Evolutionary conservation across 1,140 invertebrate species (phyloP), one percentile per base, ranked within the genome.

Genomic region (Drosophila orosa): DNA sequence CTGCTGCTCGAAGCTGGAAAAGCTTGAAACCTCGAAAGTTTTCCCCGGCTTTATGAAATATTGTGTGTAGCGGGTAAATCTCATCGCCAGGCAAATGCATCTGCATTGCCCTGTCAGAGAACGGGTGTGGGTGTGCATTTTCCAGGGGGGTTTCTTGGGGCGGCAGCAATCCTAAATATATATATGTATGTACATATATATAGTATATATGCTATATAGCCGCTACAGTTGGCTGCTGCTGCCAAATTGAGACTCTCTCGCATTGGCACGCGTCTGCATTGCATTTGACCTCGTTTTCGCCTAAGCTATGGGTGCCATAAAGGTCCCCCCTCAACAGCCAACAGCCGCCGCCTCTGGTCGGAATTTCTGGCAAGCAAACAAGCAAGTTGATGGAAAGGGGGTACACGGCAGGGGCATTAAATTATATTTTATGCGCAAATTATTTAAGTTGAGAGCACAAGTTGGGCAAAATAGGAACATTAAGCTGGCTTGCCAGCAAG

Each of bases 371-470:
- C 56, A 56, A 31, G 33, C 33, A 71, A 35, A 60, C 29, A 60
- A 57, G 29, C n/a, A 15, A 37, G 29, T 31, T 33, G 25, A 33
- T 19, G 27, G 27, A 27, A 62, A 10, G 35, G 15, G 37, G 13
- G 45, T 31, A 15, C 19, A 47, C 27, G 45, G 25, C 9, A 15
- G 24, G 27, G 44, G n/a, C 82, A 81, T 86, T 86, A 87, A 86
- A 86, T 86, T 82, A 86, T 87, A 82, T 87, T 86, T 86, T 87
- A 86, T 86, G 83, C 35, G 78, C 66, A 86, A 87, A 86, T 86
- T 86, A 87, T 86, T 86, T 78, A 86, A 86, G 78, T 85, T 67
- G 73, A 55, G 67, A 47, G 44, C 56, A 63, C 80, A 83, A 83
- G 77, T 81, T 84, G 74, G 68, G 55, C 78, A 87, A 86, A 86